Percentiles rank a stretch among this genome's conserved stretches.
Evolutionary conservation across 2,113 vertebrate genomes (phyloP).

Genomic region (Formicarius rufipectus): DNA sequence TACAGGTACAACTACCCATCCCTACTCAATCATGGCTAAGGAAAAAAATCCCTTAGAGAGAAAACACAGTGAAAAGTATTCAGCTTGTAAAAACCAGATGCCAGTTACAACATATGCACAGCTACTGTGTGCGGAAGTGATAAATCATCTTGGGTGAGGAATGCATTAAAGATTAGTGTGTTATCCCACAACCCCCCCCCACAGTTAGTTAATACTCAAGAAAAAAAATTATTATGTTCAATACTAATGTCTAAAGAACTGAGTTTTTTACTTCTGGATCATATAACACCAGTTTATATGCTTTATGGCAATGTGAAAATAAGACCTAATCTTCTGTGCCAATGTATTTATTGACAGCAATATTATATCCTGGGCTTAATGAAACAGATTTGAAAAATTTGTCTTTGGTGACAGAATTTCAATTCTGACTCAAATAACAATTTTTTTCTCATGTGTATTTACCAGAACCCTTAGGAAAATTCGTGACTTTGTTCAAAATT

Average conservation of each 20-base stretch:
- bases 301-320: background rate
- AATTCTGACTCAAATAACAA: background rate
- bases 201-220: background rate
- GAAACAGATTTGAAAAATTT: background rate
- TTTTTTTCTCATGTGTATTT: background rate
- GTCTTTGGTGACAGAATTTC: background rate
- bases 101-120: background rate
- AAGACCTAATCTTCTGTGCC: background rate
- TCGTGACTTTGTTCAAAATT: background rate
- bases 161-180: background rate
- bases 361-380: fast-evolving
- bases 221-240: background rate
- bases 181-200: background rate
- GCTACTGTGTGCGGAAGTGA: background rate
- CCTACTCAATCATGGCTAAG: background rate
- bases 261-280: background rate
- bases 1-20: background rate
- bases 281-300: background rate
- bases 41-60: background rate
- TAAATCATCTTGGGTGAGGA: background rate
- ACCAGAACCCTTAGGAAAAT: background rate
- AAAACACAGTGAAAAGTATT: background rate
- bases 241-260: background rate
- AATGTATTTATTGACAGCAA: background rate
- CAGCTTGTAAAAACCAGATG: background rate